Evolutionary conservation across 1,140 invertebrate genomes (phyloP), one percentile per base, ranked within the genome.

Genomic region (Psilanteris sp.): DNA sequence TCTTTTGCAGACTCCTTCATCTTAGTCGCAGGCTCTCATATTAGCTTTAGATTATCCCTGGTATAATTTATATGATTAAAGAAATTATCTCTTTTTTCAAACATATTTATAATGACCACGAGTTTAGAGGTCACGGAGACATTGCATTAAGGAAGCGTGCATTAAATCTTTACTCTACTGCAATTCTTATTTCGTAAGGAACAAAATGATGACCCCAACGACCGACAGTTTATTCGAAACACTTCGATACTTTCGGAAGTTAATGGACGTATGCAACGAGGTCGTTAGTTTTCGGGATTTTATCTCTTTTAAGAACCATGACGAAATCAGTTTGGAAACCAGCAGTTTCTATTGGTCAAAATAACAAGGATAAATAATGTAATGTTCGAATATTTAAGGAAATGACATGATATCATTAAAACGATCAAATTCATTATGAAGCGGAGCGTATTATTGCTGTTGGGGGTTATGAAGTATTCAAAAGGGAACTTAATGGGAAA

Each of bases 11-110:
- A 11, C 27, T 64, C 64, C 59, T 70, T 50, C 55, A 48, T 62
- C 64, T 57, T 59, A 34, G 46, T 74, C 50, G 55, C 41, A 13
- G 55, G 77, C 73, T 59, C 41, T 43, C 74, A 73, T 71, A 83
- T 83, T 83, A 82, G 81, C 76, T 77, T 81, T 74, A 78, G 74
- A 79, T 81, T 82, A 82, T 84, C 73, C 36, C 24, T 48, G 15
- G 48, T 39, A 20, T 50, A 81, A 83, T 79, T 82, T 84, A 83
- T 82, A 71, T 54, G 54, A 62, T 71, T 61, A 36, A 52, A 50
- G 31, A 36, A 44, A 44, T 59, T 44, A 41, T 29, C 22, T 3
- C 39, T 6, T 11, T 20, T 46, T 55, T 20, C 9, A 64, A 41
- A 1, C 27, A 31, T 44, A 37, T 54, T 54, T 46, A 26, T 34